These are phyloP conservation scores for Carcharodon carcharias DNA, from an alignment of 2,797 vertebrate genomes.

Conservation along the genomic window DNA sequence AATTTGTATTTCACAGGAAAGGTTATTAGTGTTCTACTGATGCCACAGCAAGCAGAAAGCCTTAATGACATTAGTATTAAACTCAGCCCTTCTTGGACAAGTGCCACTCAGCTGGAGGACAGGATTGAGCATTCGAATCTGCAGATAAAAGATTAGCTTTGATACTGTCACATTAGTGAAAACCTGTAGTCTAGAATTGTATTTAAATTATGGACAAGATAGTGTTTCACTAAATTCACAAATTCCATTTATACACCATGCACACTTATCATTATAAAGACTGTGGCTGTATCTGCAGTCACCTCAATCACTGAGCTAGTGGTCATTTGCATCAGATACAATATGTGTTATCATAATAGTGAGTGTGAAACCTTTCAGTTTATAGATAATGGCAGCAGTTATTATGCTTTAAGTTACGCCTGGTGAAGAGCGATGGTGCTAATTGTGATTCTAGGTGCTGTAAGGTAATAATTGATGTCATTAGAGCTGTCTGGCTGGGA, in stretches of 20 bases:
- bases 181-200: neutral
- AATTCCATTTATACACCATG: neutral
- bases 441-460: neutral
- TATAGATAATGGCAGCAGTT: neutral
- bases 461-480: neutral
- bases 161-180: neutral
- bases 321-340: neutral
- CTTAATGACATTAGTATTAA: conserved; percentile 29
- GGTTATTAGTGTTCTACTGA: neutral
- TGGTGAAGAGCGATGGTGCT: neutral
- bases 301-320: neutral
- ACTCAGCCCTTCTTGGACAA: conserved; percentile 13
- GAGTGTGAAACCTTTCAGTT: neutral
- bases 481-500: neutral
- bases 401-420: neutral
- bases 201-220: neutral
- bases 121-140: neutral
- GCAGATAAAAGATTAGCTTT: conserved; percentile 10
- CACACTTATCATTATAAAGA: neutral
- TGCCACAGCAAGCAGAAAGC: neutral
- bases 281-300: neutral
- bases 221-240: neutral
- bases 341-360: neutral
- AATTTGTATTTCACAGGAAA: conserved; percentile 9
- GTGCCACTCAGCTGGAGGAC: neutral